These are phyloP conservation scores for Ranitomeya imitator DNA, from an alignment of 2,113 vertebrate genomes.

Conservation along the genomic window DNA sequence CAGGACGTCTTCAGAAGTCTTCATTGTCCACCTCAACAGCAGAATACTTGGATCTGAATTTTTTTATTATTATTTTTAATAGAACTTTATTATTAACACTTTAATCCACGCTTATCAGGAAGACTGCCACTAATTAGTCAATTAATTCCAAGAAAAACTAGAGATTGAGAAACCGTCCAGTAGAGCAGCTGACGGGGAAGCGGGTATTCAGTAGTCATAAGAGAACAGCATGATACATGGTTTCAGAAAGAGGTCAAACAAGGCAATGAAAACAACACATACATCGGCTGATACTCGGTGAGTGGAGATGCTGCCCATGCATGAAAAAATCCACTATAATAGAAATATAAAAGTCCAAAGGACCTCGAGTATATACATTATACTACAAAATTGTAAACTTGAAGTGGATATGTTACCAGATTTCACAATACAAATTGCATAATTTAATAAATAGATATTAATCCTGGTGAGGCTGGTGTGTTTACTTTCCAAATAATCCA, in stretches of 20 bases:
- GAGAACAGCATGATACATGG: neutral
- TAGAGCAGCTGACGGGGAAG: neutral
- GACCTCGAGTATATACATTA: neutral
- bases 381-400: neutral
- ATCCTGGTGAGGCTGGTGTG: too few species aligned
- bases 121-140: neutral
- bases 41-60: neutral
- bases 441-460: too few species aligned
- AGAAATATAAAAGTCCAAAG: neutral
- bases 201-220: neutral
- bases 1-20: neutral
- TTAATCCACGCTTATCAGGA: too few species aligned
- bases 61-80: neutral
- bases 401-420: too few species aligned
- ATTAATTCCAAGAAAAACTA: neutral
- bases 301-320: neutral
- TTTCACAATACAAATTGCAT: too few species aligned
- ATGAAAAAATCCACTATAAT: neutral
- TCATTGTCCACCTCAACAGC: neutral
- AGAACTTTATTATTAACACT: neutral
- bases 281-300: neutral
- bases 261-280: neutral
- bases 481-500: too few species aligned
- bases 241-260: neutral
- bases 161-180: neutral